Evolutionary conservation across 2,113 vertebrate genomes (phyloP).

Genomic region (Pseudopipra pipra): DNA sequence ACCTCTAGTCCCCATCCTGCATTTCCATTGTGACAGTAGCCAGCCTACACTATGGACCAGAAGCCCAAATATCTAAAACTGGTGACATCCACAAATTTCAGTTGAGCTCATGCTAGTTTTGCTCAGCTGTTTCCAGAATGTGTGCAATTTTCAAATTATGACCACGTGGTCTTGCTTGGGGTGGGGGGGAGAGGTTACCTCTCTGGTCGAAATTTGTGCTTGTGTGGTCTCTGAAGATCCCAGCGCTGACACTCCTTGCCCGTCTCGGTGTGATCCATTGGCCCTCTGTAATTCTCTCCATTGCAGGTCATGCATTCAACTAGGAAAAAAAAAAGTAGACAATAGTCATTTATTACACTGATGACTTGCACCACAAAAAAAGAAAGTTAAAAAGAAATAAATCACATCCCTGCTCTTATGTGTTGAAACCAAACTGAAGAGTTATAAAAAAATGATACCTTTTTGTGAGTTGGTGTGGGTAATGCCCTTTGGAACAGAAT

Average conservation of each 20-base stretch:
- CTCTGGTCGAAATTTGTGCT: conserved; percentile 89
- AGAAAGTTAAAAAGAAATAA: not conserved
- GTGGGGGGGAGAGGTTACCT: conserved; percentile 74
- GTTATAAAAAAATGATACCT: not conserved
- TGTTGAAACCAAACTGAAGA: not conserved
- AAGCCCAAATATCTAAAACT: not conserved
- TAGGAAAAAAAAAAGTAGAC: conserved; percentile 24
- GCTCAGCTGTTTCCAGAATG: not conserved
- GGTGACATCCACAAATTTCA: not conserved
- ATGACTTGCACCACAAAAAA: not conserved
- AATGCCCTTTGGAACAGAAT: not conserved
- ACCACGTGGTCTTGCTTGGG: not conserved
- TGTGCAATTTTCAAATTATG: not conserved
- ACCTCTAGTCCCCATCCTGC: not conserved
- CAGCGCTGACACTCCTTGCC: conserved; percentile 95
- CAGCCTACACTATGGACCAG: not conserved
- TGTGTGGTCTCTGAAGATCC: conserved; percentile 93
- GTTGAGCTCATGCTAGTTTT: not conserved
- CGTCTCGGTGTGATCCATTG: conserved; percentile 95
- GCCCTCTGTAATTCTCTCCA: conserved; percentile 93
- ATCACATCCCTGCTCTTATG: not conserved
- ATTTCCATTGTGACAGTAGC: not conserved
- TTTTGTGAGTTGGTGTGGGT: not conserved
- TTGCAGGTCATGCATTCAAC: conserved; percentile 96
- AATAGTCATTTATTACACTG: not conserved